These are phyloP conservation scores for Phymastichus coffea DNA, from an alignment of 1,140 invertebrate species.

Conservation along the genomic window DNA sequence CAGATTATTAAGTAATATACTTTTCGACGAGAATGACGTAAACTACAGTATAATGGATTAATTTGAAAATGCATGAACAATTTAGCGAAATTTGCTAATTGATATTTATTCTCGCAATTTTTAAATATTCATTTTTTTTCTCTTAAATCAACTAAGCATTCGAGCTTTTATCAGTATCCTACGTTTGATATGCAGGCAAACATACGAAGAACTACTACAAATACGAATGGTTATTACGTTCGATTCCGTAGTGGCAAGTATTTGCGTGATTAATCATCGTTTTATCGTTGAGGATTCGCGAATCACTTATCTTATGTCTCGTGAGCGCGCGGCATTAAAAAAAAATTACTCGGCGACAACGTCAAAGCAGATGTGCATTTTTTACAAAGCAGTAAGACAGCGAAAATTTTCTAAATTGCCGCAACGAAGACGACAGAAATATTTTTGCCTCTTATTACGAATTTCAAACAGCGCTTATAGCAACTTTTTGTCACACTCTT, in stretches of 20 bases:
- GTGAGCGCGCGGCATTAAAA: slow-evolving; percentile 17
- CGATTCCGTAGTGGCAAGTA: slow-evolving; percentile 8
- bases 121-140: background rate
- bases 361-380: slow-evolving; percentile 16
- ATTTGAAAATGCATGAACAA: too few species aligned
- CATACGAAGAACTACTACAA: slow-evolving; percentile 5
- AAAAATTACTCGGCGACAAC: too few species aligned
- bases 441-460: too few species aligned
- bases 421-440: too few species aligned
- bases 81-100: too few species aligned
- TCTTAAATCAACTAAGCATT: too few species aligned
- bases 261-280: slow-evolving; percentile 24
- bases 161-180: background rate
- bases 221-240: slow-evolving; percentile 25
- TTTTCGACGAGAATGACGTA: too few species aligned
- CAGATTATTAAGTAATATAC: too few species aligned
- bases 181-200: slow-evolving; percentile 5
- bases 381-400: slow-evolving; percentile 31
- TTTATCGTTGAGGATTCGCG: slow-evolving; percentile 20
- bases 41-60: too few species aligned
- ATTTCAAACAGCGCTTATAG: too few species aligned
- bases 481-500: too few species aligned
- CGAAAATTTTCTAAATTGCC: too few species aligned
- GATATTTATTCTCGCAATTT: slow-evolving; percentile 2
- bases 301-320: slow-evolving; percentile 17